Evolutionary conservation across 2,113 vertebrate genomes (phyloP).

Genomic region (Erinaceus europaeus): DNA sequence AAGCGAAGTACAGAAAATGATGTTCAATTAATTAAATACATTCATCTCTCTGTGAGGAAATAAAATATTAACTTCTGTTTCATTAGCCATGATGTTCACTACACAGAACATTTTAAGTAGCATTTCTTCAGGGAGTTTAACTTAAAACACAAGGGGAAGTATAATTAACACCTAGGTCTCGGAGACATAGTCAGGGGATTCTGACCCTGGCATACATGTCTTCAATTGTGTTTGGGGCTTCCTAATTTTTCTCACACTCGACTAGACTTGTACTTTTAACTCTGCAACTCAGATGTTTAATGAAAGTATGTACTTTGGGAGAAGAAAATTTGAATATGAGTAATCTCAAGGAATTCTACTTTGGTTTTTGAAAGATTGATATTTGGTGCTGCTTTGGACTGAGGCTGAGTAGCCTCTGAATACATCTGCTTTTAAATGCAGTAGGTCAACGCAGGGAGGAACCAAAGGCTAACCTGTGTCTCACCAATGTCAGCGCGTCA

Average conservation of each 20-base stretch:
- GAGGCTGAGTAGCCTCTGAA: background rate
- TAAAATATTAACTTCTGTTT: slow-evolving; percentile 62
- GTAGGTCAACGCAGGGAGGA: background rate
- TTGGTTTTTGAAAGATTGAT: background rate
- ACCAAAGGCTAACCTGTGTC: background rate
- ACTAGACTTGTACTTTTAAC: slow-evolving; percentile 33
- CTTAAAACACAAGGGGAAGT: slow-evolving; percentile 47
- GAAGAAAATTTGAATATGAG: slow-evolving; percentile 14
- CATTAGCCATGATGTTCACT: slow-evolving; percentile 49
- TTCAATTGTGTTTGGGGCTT: slow-evolving; percentile 40
- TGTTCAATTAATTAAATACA: slow-evolving; percentile 72
- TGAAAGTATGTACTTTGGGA: background rate
- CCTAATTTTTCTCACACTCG: slow-evolving; percentile 37
- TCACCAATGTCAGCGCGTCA: background rate
- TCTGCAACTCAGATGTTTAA: slow-evolving; percentile 23
- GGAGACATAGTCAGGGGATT: slow-evolving; percentile 30
- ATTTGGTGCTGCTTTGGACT: background rate
- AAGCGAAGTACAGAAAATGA: slow-evolving; percentile 74
- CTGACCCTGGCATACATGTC: background rate
- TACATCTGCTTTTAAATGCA: background rate
- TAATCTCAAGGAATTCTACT: background rate
- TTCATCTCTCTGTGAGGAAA: slow-evolving; percentile 63
- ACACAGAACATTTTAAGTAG: slow-evolving; percentile 48
- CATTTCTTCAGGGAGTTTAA: slow-evolving; percentile 58
- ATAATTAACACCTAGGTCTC: slow-evolving; percentile 33